phyloP scores from a whole-genome alignment of 2,113 vertebrate species.

The Tursiops truncatus region DNA sequence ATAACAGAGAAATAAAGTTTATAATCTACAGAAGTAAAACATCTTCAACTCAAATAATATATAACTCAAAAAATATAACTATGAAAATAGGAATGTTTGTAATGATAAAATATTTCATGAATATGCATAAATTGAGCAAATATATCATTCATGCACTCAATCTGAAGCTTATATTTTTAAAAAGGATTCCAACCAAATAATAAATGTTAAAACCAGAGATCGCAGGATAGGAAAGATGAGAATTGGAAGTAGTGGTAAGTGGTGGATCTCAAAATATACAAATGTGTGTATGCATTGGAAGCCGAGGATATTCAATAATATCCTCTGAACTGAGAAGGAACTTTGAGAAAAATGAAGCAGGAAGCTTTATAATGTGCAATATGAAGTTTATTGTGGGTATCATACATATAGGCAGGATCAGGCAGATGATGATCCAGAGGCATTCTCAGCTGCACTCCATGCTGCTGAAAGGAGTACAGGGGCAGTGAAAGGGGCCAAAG shows the following conservation, averaged over 20 bases:
- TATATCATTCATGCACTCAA: background rate
- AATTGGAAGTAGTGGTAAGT: background rate
- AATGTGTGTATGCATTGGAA: background rate
- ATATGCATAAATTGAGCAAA: background rate
- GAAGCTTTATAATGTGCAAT: background rate
- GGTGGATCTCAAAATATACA: too few relatives aligned
- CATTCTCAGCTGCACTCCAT: background rate
- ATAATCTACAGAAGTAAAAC: background rate
- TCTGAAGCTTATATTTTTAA: background rate
- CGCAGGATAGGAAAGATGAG: background rate
- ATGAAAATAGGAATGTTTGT: background rate
- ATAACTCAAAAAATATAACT: background rate
- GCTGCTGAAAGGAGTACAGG: background rate
- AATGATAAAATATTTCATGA: background rate
- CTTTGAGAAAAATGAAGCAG: background rate
- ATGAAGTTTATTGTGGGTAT: background rate
- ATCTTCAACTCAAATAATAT: background rate
- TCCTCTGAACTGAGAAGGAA: background rate
- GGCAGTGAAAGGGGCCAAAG: background rate
- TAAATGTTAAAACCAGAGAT: background rate
- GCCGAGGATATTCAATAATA: background rate
- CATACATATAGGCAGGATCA: background rate
- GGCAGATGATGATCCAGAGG: background rate
- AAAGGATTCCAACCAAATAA: background rate
- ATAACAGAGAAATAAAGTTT: background rate